A percentile compares a stretch with the other conserved stretches of the same genome.
Conservation (phyloP, 2,113 vertebrate genomes). For the Corythaeola cristata region DNA sequence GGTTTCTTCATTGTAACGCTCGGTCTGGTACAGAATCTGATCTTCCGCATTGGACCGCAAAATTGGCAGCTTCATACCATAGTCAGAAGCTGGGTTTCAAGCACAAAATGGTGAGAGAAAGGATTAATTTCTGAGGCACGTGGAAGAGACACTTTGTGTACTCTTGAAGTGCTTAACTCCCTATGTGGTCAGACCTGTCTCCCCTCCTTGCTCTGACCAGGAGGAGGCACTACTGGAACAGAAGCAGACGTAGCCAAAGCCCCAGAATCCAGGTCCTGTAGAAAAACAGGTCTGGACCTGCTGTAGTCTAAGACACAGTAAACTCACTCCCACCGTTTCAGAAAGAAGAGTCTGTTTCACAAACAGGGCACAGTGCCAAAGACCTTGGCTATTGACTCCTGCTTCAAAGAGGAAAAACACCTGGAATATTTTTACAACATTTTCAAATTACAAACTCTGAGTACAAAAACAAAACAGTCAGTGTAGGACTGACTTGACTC, state of each 20-base stretch:
- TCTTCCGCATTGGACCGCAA: conserved; percentile 92
- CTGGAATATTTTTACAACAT: not conserved
- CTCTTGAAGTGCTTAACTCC: not conserved
- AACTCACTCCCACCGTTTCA: not conserved
- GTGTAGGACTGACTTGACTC: not conserved
- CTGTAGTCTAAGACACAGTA: not conserved
- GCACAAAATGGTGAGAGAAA: conserved; percentile 4
- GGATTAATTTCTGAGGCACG: not conserved
- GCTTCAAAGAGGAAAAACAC: not conserved
- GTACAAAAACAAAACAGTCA: not conserved
- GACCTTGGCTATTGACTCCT: not conserved
- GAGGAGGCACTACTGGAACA: not conserved
- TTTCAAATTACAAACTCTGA: not conserved
- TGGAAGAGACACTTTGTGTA: not conserved
- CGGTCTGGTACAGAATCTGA: conserved; percentile 96
- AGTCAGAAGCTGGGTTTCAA: conserved; percentile 87
- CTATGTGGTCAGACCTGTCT: accelerated
- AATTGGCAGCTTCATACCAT: conserved; percentile 94
- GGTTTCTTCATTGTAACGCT: conserved; percentile 96
- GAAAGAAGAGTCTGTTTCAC: not conserved
- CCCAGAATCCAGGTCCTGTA: not conserved
- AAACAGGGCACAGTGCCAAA: not conserved
- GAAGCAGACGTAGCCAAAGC: not conserved
- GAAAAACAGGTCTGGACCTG: not conserved
- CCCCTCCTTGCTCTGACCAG: not conserved